Conservation (phyloP, 2,113 vertebrate species). For the Nibea albiflora region DNA sequence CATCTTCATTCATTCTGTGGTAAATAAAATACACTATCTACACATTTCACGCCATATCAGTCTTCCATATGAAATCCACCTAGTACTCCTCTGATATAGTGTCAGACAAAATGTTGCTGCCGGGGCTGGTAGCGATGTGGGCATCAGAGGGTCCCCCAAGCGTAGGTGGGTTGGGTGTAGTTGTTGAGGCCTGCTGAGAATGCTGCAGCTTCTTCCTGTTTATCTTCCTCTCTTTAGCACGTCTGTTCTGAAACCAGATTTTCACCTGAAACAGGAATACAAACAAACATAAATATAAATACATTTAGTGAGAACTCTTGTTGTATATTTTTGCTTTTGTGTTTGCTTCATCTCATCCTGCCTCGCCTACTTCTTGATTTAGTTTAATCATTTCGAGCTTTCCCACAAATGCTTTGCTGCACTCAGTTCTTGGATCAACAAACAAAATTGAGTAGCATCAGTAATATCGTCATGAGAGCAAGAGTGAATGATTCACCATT, state of each 20-base stretch:
- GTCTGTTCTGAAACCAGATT: slow-evolving; percentile 98
- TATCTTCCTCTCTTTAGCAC: slow-evolving; percentile 98
- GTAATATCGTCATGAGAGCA: neutral
- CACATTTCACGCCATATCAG: slow-evolving; percentile 38
- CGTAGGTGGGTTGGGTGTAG: slow-evolving; percentile 80
- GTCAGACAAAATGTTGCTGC: slow-evolving; percentile 84
- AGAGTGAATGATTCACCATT: slow-evolving; percentile 18
- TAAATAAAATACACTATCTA: slow-evolving; percentile 49
- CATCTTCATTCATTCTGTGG: slow-evolving; percentile 45
- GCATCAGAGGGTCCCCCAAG: slow-evolving; percentile 70
- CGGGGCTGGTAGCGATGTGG: slow-evolving; percentile 81
- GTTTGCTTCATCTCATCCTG: neutral
- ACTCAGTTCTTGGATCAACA: slow-evolving; percentile 23
- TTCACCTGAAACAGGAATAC: slow-evolving; percentile 88
- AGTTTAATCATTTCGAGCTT: slow-evolving; percentile 10
- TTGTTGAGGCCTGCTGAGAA: slow-evolving; percentile 88
- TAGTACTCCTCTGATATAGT: slow-evolving; percentile 79
- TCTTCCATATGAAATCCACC: slow-evolving; percentile 37
- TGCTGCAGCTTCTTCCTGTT: slow-evolving; percentile 94
- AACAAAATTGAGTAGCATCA: neutral
- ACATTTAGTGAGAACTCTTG: neutral
- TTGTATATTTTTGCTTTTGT: neutral
- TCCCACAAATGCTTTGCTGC: slow-evolving; percentile 14
- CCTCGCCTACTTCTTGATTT: neutral
- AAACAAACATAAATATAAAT: neutral